Conservation (phyloP, 2,797 vertebrate species). For the Somateria mollissima region DNA sequence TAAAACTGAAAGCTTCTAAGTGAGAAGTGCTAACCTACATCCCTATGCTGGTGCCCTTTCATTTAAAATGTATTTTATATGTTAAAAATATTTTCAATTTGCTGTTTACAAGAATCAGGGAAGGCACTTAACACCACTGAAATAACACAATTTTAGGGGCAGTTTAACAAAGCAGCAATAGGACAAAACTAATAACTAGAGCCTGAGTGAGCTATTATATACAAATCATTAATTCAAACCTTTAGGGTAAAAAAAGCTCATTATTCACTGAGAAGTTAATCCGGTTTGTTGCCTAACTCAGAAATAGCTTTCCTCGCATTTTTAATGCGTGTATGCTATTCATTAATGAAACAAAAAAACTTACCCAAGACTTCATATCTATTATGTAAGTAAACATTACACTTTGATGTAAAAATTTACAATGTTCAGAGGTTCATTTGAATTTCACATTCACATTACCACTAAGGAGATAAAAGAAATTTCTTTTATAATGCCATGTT, state of each 20-base stretch:
- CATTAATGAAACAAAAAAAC: slow-evolving; percentile 51
- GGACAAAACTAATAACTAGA: slow-evolving; percentile 52
- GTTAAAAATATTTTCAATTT: slow-evolving; percentile 6
- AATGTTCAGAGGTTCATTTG: slow-evolving; percentile 18
- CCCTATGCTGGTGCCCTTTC: not conserved
- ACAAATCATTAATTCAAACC: slow-evolving; percentile 75
- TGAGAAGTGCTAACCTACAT: not conserved
- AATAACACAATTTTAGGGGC: not conserved
- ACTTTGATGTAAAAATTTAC: slow-evolving; percentile 32
- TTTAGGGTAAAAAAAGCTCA: slow-evolving; percentile 58
- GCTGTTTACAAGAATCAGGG: not conserved
- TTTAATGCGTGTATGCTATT: not conserved
- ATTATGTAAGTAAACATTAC: slow-evolving; percentile 39
- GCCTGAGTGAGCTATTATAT: slow-evolving; percentile 17
- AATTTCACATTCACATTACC: slow-evolving; percentile 27
- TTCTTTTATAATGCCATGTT: not conserved
- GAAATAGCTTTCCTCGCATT: slow-evolving; percentile 8
- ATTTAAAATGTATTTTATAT: not conserved
- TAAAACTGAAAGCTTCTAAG: slow-evolving; percentile 10
- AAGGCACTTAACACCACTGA: not conserved
- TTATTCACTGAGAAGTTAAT: slow-evolving; percentile 60
- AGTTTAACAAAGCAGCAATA: slow-evolving; percentile 39
- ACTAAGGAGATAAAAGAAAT: slow-evolving; percentile 28
- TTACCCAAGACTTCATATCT: slow-evolving; percentile 16
- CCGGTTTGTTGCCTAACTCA: slow-evolving; percentile 10